Conservation (phyloP, 2,113 vertebrate genomes). For the Phyllostomus discolor region DNA sequence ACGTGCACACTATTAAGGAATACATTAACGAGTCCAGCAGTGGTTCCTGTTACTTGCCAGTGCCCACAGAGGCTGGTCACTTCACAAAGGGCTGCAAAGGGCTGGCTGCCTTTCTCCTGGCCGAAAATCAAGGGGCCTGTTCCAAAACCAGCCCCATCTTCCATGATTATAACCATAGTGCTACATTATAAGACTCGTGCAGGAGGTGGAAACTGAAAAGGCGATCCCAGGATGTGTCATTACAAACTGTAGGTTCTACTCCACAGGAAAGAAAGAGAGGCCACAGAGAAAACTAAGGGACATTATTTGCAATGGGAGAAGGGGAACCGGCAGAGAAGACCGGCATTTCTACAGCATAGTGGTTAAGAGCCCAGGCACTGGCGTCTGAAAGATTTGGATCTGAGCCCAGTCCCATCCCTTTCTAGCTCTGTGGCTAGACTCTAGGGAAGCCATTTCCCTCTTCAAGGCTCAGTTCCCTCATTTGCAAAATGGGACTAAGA, state of each 20-base stretch:
- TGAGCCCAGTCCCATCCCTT: background rate
- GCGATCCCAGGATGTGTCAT: background rate
- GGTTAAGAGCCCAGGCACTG: background rate
- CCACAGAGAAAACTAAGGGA: background rate
- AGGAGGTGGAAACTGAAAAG: background rate
- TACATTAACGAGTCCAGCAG: constrained; percentile 35
- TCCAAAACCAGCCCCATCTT: background rate
- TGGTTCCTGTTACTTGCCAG: background rate
- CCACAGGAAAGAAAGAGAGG: background rate
- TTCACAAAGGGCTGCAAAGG: constrained; percentile 11
- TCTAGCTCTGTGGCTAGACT: background rate
- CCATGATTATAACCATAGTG: background rate
- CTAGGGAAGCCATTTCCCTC: background rate
- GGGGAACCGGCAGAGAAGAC: background rate
- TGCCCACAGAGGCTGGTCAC: background rate
- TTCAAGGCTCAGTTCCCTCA: background rate
- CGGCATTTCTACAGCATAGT: background rate
- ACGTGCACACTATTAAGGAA: background rate
- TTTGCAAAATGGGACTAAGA: background rate
- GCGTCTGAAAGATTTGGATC: background rate
- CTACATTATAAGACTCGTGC: background rate
- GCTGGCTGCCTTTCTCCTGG: constrained; percentile 36
- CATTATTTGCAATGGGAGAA: background rate
- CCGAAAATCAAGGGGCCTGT: constrained; percentile 18
- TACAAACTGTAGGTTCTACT: background rate